Evolutionary conservation across 2,888 invertebrate species (phyloP), one percentile per base, ranked within the genome.

Genomic region (Chalcis sispes): DNA sequence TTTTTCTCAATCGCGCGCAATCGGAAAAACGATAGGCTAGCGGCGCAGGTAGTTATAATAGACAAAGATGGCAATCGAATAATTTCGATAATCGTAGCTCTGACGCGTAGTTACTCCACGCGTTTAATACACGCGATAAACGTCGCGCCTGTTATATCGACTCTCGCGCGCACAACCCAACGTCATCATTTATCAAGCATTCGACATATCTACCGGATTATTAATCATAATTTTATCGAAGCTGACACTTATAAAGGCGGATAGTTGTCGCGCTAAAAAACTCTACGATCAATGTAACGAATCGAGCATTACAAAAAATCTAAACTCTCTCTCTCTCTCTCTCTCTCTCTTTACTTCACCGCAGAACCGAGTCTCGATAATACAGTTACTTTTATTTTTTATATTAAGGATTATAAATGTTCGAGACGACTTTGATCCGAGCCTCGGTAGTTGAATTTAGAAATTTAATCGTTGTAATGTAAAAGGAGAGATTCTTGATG

Each of bases 141-240:
- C 52, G n/a, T n/a, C 65, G 40, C 65, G 64, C 29, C 32, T 32
- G 50, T 64, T 50, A 50, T 50, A 50, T 52, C 64, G 50, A 48
- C 62, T 18, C 5, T 32, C 32, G 32, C 32, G 8, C 50, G 50
- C 18, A 32, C 18, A 23, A 13, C 52, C 48, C 59, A 50, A 40
- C 46, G 71, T 61, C 75, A 59, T 75, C 75, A 72, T 77, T 67
- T 62, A 69, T 61, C 72, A 72, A 50, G 69, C 73, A 77, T 58
- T 54, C 66, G 56, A 56, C 62, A 66, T 73, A 70, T 67, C 61
- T 65, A n/a, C 36, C 42, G 56, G 50, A n/a, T 64, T 59, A 59
- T 79, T 79, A 56, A 69, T 69, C 62, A 74, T 48, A 56, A 74
- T 69, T 74, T 74, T 69, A 74, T 69, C 64, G 64, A 74, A 69